These are phyloP conservation scores for Falcunculus frontatus DNA, from an alignment of 2,113 vertebrate species.

Conservation along the genomic window DNA sequence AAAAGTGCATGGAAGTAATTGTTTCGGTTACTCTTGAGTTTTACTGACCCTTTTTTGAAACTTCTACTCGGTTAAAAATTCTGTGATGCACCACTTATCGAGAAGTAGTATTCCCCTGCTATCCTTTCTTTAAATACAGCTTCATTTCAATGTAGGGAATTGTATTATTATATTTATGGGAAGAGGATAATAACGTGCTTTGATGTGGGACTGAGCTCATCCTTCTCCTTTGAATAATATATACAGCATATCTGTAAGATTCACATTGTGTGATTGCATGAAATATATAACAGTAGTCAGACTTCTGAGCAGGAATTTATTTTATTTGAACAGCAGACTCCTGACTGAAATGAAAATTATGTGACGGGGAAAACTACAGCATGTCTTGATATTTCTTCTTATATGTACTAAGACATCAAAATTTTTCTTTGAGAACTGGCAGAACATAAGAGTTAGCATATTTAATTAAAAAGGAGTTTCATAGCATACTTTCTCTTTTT, in stretches of 20 bases:
- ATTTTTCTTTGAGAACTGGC: neutral
- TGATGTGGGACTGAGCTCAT: neutral
- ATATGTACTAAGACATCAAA: neutral
- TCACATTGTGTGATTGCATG: neutral
- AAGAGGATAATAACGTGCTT: neutral
- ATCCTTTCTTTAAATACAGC: neutral
- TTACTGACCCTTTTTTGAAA: neutral
- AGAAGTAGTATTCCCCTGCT: neutral
- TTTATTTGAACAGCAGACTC: slow-evolving; percentile 17
- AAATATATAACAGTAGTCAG: slow-evolving; percentile 9
- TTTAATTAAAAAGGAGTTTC: neutral
- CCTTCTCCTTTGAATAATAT: neutral
- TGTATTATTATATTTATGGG: neutral
- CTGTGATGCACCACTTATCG: neutral
- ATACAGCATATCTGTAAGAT: neutral
- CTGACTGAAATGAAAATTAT: slow-evolving; percentile 19
- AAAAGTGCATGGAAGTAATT: neutral
- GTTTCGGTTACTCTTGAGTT: neutral
- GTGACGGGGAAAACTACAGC: neutral
- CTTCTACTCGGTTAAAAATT: neutral
- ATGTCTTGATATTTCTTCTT: neutral
- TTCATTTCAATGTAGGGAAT: slow-evolving; percentile 10
- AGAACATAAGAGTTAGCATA: neutral
- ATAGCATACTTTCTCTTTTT: neutral
- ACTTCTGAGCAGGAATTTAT: slow-evolving; percentile 26